Percentiles rank a stretch among this genome's conserved stretches.
These are phyloP conservation scores for Carassius auratus DNA, from an alignment of 2,113 vertebrate genomes.

Conservation along the genomic window DNA sequence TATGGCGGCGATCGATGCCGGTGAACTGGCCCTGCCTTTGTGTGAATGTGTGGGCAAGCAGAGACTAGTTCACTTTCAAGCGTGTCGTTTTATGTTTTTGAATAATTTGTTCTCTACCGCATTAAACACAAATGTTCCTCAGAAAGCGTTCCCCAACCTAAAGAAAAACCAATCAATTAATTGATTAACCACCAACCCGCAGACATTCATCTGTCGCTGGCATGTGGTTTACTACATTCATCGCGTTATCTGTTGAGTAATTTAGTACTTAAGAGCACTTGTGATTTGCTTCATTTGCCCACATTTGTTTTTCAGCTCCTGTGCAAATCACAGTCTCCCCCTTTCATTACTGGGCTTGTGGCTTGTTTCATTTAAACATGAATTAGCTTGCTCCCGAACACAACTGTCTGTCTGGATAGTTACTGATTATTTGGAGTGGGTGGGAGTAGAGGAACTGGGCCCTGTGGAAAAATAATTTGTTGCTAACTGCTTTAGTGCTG, in stretches of 20 bases:
- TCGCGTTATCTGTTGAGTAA: conserved; percentile 33
- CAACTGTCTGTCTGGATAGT: not conserved
- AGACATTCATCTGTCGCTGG: not conserved
- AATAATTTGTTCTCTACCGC: not conserved
- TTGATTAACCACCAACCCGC: not conserved
- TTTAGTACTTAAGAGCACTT: conserved; percentile 13
- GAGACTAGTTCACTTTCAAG: not conserved
- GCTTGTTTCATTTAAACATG: conserved; percentile 29
- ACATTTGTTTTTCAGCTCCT: conserved; percentile 25
- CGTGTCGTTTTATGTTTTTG: not conserved
- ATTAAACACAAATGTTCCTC: not conserved
- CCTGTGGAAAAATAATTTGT: not conserved
- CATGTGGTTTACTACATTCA: not conserved
- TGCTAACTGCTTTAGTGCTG: conserved; percentile 18
- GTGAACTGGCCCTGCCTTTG: not conserved
- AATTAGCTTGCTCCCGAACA: conserved; percentile 45
- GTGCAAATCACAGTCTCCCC: conserved; percentile 33
- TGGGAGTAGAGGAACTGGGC: not conserved
- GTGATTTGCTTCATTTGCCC: conserved; percentile 24
- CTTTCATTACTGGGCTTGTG: conserved; percentile 35
- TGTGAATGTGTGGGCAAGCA: not conserved
- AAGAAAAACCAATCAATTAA: not conserved
- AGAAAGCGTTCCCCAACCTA: not conserved
- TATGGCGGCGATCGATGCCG: conserved; percentile 66
- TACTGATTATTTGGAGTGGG: conserved; percentile 23